Evolutionary conservation across 2,797 vertebrate species (phyloP).

Genomic region (Manis crassicaudata): DNA sequence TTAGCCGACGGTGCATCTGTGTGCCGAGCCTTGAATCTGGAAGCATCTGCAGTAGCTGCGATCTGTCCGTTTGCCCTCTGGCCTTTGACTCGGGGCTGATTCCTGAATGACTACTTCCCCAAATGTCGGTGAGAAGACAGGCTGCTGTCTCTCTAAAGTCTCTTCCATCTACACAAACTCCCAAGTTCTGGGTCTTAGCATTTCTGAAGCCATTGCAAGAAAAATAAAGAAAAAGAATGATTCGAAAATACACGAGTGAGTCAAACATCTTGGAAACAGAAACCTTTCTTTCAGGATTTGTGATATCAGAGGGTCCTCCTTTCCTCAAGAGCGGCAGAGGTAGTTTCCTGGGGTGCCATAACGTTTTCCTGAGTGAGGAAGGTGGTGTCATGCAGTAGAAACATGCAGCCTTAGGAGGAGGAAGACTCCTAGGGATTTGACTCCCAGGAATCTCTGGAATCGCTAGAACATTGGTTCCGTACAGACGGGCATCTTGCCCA

Average conservation of each 20-base stretch:
- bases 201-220: conserved; percentile 57
- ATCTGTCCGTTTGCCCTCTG: conserved; percentile 54
- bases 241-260: conserved; percentile 66
- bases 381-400: not conserved
- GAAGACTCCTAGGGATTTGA: not conserved
- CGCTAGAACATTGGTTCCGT: not conserved
- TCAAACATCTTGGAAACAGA: conserved; percentile 74
- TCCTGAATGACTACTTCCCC: conserved; percentile 63
- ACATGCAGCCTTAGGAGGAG: not conserved
- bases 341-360: conserved; percentile 44
- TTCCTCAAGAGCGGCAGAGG: conserved; percentile 72
- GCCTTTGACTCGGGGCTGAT: conserved; percentile 68
- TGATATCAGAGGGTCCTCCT: not conserved
- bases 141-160: conserved; percentile 74
- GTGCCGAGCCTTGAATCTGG: not conserved
- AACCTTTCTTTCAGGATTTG: conserved; percentile 68
- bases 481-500: accelerated
- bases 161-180: conserved; percentile 76
- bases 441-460: not conserved
- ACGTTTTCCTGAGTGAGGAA: not conserved
- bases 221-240: conserved; percentile 77
- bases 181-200: not conserved
- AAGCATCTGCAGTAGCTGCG: not conserved
- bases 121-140: conserved; percentile 76
- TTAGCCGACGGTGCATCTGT: not conserved